phyloP scores from a whole-genome alignment of 1,140 invertebrate genomes.

The Batillaria attramentaria region DNA sequence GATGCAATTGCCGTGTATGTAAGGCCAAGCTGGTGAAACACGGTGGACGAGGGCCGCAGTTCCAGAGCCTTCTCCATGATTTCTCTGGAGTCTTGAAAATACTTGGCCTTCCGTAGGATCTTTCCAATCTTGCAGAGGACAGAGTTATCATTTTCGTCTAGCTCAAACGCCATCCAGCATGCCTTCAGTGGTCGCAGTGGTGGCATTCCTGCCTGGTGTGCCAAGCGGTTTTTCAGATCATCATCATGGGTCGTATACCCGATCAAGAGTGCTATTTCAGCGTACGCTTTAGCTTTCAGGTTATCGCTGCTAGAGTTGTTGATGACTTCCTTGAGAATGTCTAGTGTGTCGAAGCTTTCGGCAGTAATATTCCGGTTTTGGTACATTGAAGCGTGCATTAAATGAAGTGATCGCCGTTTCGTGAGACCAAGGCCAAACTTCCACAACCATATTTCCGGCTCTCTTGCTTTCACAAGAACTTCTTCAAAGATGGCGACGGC shows the following conservation, averaged over 20 bases:
- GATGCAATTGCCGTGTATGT: conserved; percentile 16
- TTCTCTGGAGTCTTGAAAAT: not conserved
- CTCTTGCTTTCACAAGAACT: not conserved
- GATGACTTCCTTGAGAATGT: not conserved
- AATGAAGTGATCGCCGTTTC: not conserved
- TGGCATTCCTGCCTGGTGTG: not conserved
- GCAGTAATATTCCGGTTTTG: too few species aligned
- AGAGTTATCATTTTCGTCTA: not conserved
- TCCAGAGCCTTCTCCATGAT: not conserved
- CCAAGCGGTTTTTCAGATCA: not conserved
- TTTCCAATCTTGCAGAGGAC: conserved; percentile 11
- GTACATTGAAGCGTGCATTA: not conserved
- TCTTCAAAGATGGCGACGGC: not conserved
- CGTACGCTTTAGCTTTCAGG: conserved; percentile 12
- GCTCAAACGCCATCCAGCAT: not conserved
- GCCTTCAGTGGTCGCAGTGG: not conserved
- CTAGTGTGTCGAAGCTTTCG: conserved; percentile 1
- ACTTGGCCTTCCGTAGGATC: not conserved
- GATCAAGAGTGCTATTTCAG: conserved; percentile 3
- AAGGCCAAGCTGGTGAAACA: conserved; percentile 9
- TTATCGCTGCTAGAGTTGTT: not conserved
- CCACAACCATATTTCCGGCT: conserved; percentile 9
- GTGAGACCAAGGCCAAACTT: conserved; percentile 22
- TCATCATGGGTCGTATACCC: not conserved
- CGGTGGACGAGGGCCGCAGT: not conserved